Base-by-base conservation (phyloP, 2,888 invertebrate species). In the Rotaria magnacalcarata region DNA sequence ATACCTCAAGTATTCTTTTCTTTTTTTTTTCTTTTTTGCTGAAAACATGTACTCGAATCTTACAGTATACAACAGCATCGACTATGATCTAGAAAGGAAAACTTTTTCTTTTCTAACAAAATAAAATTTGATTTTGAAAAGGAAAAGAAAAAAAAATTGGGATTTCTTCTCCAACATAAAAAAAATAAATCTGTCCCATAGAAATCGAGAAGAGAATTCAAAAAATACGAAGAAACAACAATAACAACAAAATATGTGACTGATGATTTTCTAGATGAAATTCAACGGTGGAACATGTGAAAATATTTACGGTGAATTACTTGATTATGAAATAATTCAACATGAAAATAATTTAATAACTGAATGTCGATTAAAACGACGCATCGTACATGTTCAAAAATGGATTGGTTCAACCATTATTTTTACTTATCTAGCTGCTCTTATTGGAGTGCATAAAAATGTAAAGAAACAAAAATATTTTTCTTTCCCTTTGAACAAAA, bases 261-360 rank as follows among this genome's bases (percentile, higher is more conserved):
- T 67, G 34, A 67, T 67, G 34, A 67, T 67, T 41, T 67, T 67
- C 67, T 67, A 67, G 67, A 67, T 67, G 67, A 67, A 67, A 67
- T 67, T 67, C 14, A 34, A 34, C 19, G 67, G 67, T 67, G 67
- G 67, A 34, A 80, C 80, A 47, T 80, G 80, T 80, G 80, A 80
- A 80, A 80, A 47, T 47, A 80, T 80, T 34, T 43, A 47, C n/a
- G 80, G 80, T 47, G 80, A 80, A 80, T 43, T 47, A n/a, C 43
- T 80, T 80, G n/a, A 80, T 24, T 80, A 80, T 47, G 80, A 80
- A 80, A 80, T 80, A 80, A 47, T 80, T 3, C 43, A 80, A 47
- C 80, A 80, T n/a, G 80, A 80, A 80, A 80, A 80, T 47, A 47
- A 47, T 47, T n/a, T 24, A 47, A 24, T 43, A 2, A 47, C 80